Evolutionary conservation across 2,888 invertebrate species (phyloP), one percentile per base, ranked within the genome.

Genomic region (Protophormia terraenovae): DNA sequence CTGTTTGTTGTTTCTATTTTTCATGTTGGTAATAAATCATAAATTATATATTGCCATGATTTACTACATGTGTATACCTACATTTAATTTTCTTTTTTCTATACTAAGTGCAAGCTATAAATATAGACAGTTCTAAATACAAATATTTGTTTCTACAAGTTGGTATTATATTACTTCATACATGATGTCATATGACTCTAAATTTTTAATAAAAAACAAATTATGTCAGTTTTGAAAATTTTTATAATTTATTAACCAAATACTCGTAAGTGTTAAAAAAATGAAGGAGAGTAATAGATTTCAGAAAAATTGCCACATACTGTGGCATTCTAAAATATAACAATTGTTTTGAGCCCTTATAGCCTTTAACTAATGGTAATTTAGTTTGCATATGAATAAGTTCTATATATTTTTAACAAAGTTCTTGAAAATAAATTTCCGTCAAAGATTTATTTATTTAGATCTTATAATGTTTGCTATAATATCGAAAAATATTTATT

Each of bases 191-290:
- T 84, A 27, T 47, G 29, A 1, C 2, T 62, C 41, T 64, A 22
- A 38, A 24, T 29, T 53, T 14, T 16, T 67, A 62, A 67, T 64
- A 45, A 45, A 19, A 76, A 76, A 77, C 41, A 35, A 60, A 84
- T 81, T 81, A 80, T 81, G 84, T 81, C 80, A 81, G 84, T 66
- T 55, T 53, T 32, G n/a, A 27, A 27, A 67, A 75, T 38, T 67
- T 32, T 16, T 29, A 62, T 38, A 71, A 71, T 60, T 50, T 69
- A 67, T 55, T 22, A 10, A 16, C 10, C 5, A n/a, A n/a, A 6
- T 27, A 27, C 24, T 14, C 4, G 24, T 12, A 24, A 24, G 7
- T 29, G 27, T 55, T n/a, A 55, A 29, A 55, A 7, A 27, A 27
- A 5, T 27, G 7, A 55, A 55, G 55, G n/a, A 5, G 27, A n/a